phyloP scores from a whole-genome alignment of 2,113 vertebrate species.

The Mus spicilegus region DNA sequence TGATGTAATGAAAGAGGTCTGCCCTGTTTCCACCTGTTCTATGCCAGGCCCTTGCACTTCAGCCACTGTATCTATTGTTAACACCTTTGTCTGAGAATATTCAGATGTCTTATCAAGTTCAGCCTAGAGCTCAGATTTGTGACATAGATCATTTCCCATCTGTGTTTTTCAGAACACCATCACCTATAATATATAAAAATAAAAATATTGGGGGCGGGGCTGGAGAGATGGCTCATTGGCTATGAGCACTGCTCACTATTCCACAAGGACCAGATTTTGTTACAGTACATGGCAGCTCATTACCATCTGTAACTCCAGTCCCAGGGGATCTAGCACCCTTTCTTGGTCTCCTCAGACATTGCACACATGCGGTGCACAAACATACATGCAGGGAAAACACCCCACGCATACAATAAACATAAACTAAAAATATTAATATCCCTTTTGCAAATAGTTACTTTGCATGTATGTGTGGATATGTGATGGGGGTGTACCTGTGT shows the following conservation, averaged over 20 bases:
- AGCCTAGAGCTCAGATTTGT: not conserved
- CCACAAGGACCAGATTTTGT: not conserved
- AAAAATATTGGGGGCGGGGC: too few species aligned
- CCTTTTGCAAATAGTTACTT: not conserved
- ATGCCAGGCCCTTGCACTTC: rapidly evolving
- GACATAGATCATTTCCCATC: not conserved
- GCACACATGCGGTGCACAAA: not conserved
- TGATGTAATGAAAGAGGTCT: rapidly evolving
- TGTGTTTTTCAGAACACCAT: not conserved
- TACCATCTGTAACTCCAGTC: not conserved
- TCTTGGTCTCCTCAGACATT: not conserved
- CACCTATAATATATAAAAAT: too few species aligned
- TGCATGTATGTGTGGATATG: not conserved
- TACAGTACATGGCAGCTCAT: not conserved
- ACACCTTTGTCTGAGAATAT: not conserved
- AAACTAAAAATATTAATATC: not conserved
- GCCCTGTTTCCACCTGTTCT: not conserved
- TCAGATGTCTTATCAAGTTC: not conserved
- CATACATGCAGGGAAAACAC: not conserved
- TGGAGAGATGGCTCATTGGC: not conserved
- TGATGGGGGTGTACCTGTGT: not conserved
- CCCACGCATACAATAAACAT: not conserved
- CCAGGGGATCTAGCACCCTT: not conserved
- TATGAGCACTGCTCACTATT: not conserved
- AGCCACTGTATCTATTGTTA: not conserved